A percentile compares a stretch with the other conserved stretches of the same genome.
These are phyloP conservation scores for Samia ricini DNA, from an alignment of 1,140 invertebrate species.

Conservation along the genomic window DNA sequence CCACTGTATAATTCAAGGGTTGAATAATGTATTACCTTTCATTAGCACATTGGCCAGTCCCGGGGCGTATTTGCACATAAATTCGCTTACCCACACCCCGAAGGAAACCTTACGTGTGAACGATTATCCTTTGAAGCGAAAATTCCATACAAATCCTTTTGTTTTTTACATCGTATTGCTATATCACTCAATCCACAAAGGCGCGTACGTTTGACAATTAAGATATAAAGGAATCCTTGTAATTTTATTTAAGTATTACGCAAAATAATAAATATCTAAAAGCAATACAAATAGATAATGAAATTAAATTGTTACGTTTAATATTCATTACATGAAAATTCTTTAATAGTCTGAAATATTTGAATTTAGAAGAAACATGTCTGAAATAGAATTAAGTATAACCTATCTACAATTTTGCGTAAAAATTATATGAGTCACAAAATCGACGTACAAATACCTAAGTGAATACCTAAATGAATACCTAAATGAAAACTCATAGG, in stretches of 20 bases:
- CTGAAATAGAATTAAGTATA: too few species aligned
- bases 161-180: slow-evolving; percentile 14
- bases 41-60: slow-evolving; percentile 74
- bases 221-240: neutral
- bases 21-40: slow-evolving; percentile 77
- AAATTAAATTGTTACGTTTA: too few species aligned
- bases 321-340: too few species aligned
- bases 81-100: slow-evolving; percentile 66
- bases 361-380: too few species aligned
- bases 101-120: slow-evolving; percentile 64
- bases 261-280: too few species aligned
- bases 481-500: neutral
- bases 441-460: too few species aligned
- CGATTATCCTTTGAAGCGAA: slow-evolving; percentile 55
- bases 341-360: too few species aligned
- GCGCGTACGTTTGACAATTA: neutral
- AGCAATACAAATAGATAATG: too few species aligned
- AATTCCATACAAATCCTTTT: slow-evolving; percentile 21
- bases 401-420: too few species aligned
- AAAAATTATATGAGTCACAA: too few species aligned
- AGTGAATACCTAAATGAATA: neutral
- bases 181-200: neutral
- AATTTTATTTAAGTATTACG: too few species aligned
- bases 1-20: slow-evolving; percentile 75
- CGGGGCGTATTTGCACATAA: slow-evolving; percentile 74